phyloP scores from a whole-genome alignment of 2,113 vertebrate genomes.

The Alligator sinensis region DNA sequence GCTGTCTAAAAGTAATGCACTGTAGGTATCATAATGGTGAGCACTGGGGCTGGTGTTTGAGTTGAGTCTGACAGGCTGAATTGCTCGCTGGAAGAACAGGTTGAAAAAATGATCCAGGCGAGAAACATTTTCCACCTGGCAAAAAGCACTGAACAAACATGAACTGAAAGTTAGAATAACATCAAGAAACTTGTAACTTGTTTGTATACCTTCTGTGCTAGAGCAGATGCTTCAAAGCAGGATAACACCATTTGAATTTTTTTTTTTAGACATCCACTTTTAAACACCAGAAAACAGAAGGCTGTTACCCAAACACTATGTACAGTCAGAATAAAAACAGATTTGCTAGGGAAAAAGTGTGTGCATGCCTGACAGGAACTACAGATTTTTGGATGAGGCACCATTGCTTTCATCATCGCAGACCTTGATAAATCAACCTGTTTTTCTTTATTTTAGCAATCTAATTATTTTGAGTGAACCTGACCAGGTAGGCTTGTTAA shows the following conservation, averaged over 20 bases:
- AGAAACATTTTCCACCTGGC: conserved; percentile 83
- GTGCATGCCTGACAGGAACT: background rate
- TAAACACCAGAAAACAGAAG: background rate
- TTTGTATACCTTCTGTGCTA: background rate
- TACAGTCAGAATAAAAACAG: background rate
- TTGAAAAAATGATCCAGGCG: conserved; percentile 95
- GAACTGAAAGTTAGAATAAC: conserved; percentile 66
- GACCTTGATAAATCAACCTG: background rate
- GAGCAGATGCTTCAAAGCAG: background rate
- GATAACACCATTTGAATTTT: background rate
- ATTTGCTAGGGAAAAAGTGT: background rate
- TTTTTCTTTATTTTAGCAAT: background rate
- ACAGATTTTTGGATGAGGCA: background rate
- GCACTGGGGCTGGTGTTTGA: conserved; percentile 35
- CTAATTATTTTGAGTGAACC: background rate
- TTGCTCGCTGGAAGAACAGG: conserved; percentile 93
- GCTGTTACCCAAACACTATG: background rate
- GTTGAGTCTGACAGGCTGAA: conserved; percentile 80
- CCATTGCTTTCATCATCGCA: background rate
- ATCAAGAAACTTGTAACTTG: background rate
- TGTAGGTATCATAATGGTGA: conserved; percentile 71
- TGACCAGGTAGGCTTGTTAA: background rate
- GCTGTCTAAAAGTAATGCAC: conserved; percentile 82
- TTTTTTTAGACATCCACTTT: background rate
- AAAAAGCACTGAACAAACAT: conserved; percentile 88